Base-by-base conservation (phyloP, 2,888 invertebrate genomes). In the Clostera curtula region DNA sequence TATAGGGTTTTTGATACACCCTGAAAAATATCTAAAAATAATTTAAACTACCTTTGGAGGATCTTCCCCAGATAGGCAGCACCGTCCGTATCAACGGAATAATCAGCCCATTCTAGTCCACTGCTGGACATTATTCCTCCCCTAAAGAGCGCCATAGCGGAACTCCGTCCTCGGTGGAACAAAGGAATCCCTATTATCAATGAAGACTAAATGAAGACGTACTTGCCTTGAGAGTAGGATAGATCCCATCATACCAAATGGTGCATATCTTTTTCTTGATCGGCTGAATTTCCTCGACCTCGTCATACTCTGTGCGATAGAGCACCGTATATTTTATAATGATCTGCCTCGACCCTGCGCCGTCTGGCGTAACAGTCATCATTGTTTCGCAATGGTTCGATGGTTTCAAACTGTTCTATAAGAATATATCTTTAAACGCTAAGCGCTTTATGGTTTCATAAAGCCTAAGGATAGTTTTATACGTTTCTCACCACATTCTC, bases 231-330 rank as follows among this genome's bases (percentile, higher is more conserved):
- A 77, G 49, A 2, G 68, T 80, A 12, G 83, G 82, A 43, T 79
- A 82, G 37, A 82, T 77, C 3, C 80, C 82, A 31, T 82, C 80
- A 28, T 80, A 83, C 77, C 77, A 83, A 26, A 83, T 36, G n/a
- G 36, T 63, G 34, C 71, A 72, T 32, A 83, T 74, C 0, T 55
- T 68, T 34, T 68, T 75, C n/a, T 21, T 48, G 2, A 72, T 47
- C 0, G 80, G 77, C 29, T 75, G 73, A 41, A 77, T 71, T 40
- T 82, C 79, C 30, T 67, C 66, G 2, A 80, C 44, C 28, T 74
- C 75, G 5, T 69, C 73, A 18, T 49, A 56, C 34, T 77, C 79
- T 2, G 71, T 73, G 4, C 76, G 67, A 34, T 55, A 82, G 2
- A 83, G 42, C 1, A 82, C 68, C 0, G 68, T 69, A 32, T 76